These are phyloP conservation scores for Caprella mutica DNA, from an alignment of 2,888 invertebrate species.

Conservation along the genomic window DNA sequence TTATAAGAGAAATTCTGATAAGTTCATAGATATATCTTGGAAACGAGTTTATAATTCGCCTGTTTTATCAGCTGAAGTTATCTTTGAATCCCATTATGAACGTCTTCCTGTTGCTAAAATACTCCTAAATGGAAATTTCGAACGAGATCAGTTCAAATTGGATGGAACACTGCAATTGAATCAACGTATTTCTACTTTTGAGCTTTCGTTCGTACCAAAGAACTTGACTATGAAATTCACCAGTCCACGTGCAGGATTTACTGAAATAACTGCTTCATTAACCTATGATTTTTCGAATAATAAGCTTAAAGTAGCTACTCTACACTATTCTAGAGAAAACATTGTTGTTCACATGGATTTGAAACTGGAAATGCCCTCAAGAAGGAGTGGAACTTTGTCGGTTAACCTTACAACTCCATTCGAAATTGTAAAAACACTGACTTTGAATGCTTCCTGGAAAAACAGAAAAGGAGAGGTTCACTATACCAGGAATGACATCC, in stretches of 20 bases:
- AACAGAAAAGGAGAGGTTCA: constrained; percentile 12
- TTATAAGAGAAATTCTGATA: constrained; percentile 14
- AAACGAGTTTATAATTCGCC: constrained; percentile 1
- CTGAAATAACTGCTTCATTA: constrained; percentile 7
- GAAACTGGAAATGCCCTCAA: constrained; percentile 7
- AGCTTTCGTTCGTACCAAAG: too few relatives aligned
- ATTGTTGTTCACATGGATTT: constrained; percentile 12
- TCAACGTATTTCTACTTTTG: too few relatives aligned
- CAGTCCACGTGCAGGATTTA: constrained; percentile 20
- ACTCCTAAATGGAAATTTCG: constrained; percentile 12
- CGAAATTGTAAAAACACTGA: constrained; percentile 11
- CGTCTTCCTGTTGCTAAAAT: constrained; percentile 7
- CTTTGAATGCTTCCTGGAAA: constrained; percentile 20
- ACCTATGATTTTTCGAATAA: constrained; percentile 11
- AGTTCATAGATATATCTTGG: constrained; percentile 15
- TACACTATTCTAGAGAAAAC: constrained; percentile 18
- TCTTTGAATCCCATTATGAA: constrained; percentile 14
- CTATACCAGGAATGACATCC: constrained; percentile 22
- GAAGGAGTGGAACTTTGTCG: constrained; percentile 11
- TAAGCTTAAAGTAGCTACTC: constrained; percentile 11
- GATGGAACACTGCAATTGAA: constrained; percentile 3
- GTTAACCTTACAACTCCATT: constrained; percentile 24
- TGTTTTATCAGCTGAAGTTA: constrained; percentile 17
- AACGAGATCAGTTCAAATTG: constrained; percentile 1
- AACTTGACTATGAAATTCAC: constrained; percentile 11